phyloP scores from a whole-genome alignment of 2,113 vertebrate species.

The Carassius gibelio region DNA sequence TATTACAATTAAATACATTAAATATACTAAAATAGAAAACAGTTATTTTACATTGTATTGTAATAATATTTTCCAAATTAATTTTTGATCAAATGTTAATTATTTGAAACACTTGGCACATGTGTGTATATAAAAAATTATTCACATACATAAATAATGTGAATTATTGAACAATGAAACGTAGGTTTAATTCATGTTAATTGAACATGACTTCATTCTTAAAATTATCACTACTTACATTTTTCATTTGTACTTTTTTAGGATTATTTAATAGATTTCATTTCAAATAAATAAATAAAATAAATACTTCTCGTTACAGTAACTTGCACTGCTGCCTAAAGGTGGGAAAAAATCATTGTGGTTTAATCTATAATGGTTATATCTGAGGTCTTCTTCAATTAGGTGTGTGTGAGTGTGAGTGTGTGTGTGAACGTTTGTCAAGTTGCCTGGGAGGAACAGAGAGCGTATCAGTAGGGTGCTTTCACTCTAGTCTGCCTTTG shows the following conservation, averaged over 20 bases:
- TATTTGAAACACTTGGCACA: no score
- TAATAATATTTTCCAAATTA: no score
- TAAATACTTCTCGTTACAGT: background rate
- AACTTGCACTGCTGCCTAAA: background rate
- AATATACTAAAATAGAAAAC: no score
- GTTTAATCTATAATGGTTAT: slow-evolving; percentile 47
- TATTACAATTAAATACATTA: no score
- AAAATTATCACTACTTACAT: background rate
- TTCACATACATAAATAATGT: no score
- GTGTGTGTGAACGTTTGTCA: background rate
- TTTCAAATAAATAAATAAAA: no score
- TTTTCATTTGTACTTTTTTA: background rate
- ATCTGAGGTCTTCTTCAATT: slow-evolving; percentile 35
- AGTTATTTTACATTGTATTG: no score
- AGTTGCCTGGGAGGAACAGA: slow-evolving; percentile 6
- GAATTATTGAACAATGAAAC: no score
- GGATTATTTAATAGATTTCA: background rate
- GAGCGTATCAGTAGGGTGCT: slow-evolving; percentile 35
- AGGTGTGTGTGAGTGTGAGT: slow-evolving; percentile 36
- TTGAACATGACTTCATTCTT: background rate
- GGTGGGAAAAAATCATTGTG: background rate
- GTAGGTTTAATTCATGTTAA: no score
- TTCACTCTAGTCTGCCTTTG: slow-evolving; percentile 43
- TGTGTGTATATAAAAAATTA: no score
- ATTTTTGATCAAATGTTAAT: no score